Evolutionary conservation across 2,113 vertebrate species (phyloP).

Genomic region (Xiphophorus couchianus): DNA sequence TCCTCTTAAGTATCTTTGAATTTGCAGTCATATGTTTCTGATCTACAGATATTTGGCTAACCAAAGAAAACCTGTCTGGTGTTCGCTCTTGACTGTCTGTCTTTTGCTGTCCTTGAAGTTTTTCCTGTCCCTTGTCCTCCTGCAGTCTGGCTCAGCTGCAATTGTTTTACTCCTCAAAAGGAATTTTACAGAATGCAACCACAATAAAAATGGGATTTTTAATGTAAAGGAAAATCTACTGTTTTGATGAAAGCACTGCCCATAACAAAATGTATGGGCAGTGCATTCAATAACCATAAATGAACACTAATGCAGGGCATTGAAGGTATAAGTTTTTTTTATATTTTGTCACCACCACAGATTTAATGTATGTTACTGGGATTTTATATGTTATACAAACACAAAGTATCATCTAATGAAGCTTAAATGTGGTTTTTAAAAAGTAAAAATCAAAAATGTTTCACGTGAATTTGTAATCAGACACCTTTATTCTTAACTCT

Average conservation of each 20-base stretch:
- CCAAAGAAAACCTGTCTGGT: background rate
- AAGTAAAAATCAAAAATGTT: too few relatives aligned
- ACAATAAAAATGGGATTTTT: background rate
- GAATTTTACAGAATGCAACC: background rate
- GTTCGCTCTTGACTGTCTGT: background rate
- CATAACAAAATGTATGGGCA: background rate
- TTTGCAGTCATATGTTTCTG: constrained; percentile 10
- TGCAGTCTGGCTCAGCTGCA: background rate
- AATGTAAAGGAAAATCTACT: background rate
- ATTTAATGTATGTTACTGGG: too few relatives aligned
- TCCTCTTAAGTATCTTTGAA: background rate
- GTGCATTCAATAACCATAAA: background rate
- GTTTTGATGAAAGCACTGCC: background rate
- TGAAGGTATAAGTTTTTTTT: background rate
- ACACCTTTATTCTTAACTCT: too few relatives aligned
- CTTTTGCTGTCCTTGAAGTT: background rate
- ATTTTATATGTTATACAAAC: too few relatives aligned
- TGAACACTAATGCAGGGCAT: background rate
- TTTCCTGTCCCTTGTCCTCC: background rate
- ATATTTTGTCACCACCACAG: background rate
- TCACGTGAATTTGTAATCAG: too few relatives aligned
- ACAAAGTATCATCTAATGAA: too few relatives aligned
- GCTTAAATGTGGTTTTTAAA: too few relatives aligned
- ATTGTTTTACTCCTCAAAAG: background rate
- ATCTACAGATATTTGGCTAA: background rate